Evolutionary conservation across 53 echinoderm and acorn worm genomes (phyloP).

Genomic region (Antedon mediterranea): DNA sequence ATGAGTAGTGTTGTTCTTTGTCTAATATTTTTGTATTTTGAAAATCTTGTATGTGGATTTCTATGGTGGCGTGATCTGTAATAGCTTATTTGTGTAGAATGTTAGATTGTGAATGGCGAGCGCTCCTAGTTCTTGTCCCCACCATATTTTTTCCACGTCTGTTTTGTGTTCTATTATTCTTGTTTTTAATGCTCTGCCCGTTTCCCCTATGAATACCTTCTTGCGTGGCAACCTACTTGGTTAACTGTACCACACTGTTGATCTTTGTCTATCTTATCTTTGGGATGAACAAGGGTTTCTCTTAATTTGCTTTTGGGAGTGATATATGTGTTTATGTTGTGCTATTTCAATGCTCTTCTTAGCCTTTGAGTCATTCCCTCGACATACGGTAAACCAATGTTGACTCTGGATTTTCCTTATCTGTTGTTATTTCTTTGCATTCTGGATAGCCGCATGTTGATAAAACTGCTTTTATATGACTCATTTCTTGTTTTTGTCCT

Average conservation of each 20-base stretch:
- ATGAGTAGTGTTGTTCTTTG: not conserved
- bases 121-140: not conserved
- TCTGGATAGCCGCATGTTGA: not conserved
- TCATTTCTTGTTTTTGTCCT: not conserved
- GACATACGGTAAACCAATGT: not conserved
- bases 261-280: not conserved
- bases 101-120: not conserved
- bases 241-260: not conserved
- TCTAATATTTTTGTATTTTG: not conserved
- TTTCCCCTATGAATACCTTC: constrained; percentile 5
- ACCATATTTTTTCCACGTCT: not conserved
- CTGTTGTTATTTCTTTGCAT: too few species aligned
- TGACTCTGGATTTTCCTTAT: not conserved
- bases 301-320: not conserved
- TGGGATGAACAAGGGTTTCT: not conserved
- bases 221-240: not conserved
- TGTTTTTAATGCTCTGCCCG: not conserved
- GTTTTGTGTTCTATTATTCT: not conserved
- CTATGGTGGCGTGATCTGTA: not conserved
- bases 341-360: not conserved
- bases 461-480: not conserved
- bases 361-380: not conserved
- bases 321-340: not conserved
- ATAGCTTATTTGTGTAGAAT: not conserved
- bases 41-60: not conserved